Percentiles rank a stretch among this genome's conserved stretches.
Evolutionary conservation across 2,797 vertebrate species (phyloP).

Genomic region (Malurus splendens): DNA sequence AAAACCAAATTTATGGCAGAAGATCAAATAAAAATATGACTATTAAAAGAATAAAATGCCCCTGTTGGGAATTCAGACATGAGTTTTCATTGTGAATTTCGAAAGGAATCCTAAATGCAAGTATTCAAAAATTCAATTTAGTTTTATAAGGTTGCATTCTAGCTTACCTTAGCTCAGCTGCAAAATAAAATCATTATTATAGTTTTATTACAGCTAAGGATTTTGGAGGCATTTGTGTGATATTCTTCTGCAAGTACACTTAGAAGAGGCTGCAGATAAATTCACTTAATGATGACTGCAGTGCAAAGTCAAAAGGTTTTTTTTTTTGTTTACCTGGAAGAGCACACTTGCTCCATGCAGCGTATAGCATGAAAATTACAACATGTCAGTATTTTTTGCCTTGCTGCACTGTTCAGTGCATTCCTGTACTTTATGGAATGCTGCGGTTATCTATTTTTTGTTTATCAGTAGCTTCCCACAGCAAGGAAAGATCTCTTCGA

Average conservation of each 20-base stretch:
- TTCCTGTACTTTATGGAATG: neutral
- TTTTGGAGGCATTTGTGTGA: neutral
- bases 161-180: neutral
- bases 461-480: neutral
- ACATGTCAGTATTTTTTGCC: neutral
- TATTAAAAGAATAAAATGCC: neutral
- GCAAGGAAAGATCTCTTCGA: neutral
- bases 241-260: conserved; percentile 12
- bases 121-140: conserved; percentile 17
- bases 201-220: conserved; percentile 27
- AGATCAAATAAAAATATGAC: neutral
- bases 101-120: neutral
- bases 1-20: neutral
- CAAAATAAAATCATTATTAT: neutral
- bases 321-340: conserved; percentile 30
- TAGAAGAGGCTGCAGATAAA: conserved; percentile 14
- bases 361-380: neutral
- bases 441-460: neutral
- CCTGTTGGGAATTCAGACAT: neutral
- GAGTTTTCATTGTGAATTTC: neutral
- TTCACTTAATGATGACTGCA: conserved; percentile 40
- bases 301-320: neutral
- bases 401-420: neutral
- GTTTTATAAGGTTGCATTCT: neutral
- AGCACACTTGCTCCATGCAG: neutral